Evolutionary conservation across 2,888 invertebrate species (phyloP), one percentile per base, ranked within the genome.

Genomic region (Andrena marginata): DNA sequence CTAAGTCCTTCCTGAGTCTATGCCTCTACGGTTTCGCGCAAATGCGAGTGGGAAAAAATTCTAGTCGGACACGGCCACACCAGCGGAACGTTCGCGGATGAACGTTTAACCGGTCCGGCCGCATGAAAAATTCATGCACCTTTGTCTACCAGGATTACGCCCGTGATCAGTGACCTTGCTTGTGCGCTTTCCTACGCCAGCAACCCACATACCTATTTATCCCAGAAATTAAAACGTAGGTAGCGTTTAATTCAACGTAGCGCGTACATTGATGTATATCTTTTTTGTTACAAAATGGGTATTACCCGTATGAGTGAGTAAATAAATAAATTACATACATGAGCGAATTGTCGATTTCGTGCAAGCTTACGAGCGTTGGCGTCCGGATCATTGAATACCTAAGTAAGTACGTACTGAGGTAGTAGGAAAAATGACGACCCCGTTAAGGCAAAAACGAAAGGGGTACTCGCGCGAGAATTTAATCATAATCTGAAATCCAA

Each of bases 401-500:
- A 23, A 26, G 23, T 16, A 33, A 20, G 23, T 56, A 48, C 29
- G 23, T 26, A 2, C n/a, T 59, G n/a, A n/a, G n/a, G n/a, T 35
- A 56, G 29, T 49, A 10, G 8, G 35, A 23, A 68, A 54, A 59
- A 75, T 49, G 33, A 65, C 65, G 31, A 26, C 42, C 8, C 48
- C 29, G 74, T 59, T 63, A 72, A 78, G 54, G 35, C 49, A 68
- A 33, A 64, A 73, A 64, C 71, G 59, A 60, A 60, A 49, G 42
- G 29, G 49, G 31, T 65, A 42, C 20, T 51, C 29, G 64, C 42
- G 51, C 73, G 77, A 82, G 80, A 89, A 88, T 90, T 87, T 80
- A 88, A 88, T 88, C 88, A 88, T 85, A 89, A 89, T 90, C 86
- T 63, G 70, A 67, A 89, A 89, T 90, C 85, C 63, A 69, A 67